Evolutionary conservation across 2,797 vertebrate genomes (phyloP), one percentile per base, ranked within the genome.

Genomic region (Enteromius fasciolatus): DNA sequence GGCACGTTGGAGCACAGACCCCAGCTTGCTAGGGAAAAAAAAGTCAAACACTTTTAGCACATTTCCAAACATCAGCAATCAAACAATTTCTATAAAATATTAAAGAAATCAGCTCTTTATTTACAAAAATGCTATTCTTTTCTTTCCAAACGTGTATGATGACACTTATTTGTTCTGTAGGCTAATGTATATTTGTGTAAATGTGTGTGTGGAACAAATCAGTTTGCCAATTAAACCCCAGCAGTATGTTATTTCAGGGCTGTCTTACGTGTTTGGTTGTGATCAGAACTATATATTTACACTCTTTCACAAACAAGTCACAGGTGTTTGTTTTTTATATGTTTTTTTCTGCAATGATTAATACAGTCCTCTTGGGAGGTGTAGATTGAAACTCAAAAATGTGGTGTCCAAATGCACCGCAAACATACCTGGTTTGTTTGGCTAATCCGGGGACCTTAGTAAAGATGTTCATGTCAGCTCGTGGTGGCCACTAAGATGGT

Each of bases 401-500:
- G 39, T 64, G 23, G 23, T 78, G 59, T 66, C 17, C 54, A 72
- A 84, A 69, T 78, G 72, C 81, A 78, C 85, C 85, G 82, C 68
- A 57, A 75, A 94, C 94, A 82, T 94, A 95, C 93, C 94, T 95
- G 92, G 93, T 93, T 94, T 93, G 92, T 94, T 94, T 94, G 90
- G 89, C 90, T 91, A 94, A 91, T 94, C 92, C 93, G 86, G 93
- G 88, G 90, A 94, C 90, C 85, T 95, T 94, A 93, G 93, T 92
- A 87, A 94, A 95, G 93, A 95, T 94, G 93, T 94, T 94, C 93
- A 95, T 95, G 92, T 94, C 93, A 93, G 94, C 94, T 93, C 90
- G 76, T 91, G 75, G 86, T 90, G 85, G 84, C 88, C 89, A 87
- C 88, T 87, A 89, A 81, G 91, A 89, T 79, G 89, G 18, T 89